These are phyloP conservation scores for Etia nguti DNA, from an alignment of 2,113 vertebrate species.

Conservation along the genomic window DNA sequence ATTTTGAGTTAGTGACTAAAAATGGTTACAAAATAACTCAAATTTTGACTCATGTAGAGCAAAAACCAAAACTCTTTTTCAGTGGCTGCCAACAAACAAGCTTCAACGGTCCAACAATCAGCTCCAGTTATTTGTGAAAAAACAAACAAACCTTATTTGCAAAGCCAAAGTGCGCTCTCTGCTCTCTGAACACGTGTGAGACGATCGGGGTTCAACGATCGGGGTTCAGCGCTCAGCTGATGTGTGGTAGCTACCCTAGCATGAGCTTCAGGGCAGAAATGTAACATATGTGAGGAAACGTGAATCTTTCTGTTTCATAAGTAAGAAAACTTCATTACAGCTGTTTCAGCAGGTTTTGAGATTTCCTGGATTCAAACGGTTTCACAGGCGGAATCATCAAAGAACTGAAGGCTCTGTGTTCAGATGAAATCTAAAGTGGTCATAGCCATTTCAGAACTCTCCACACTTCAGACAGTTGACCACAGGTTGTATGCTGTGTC, in stretches of 20 bases:
- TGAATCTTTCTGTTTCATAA: not conserved
- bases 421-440: too few relatives aligned
- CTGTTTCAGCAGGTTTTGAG: not conserved
- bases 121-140: not conserved
- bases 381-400: not conserved
- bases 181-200: not conserved
- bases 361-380: not conserved
- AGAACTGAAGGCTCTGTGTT: not conserved
- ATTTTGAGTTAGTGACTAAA: too few relatives aligned
- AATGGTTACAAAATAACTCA: too few relatives aligned
- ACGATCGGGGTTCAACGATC: fast-evolving
- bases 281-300: not conserved
- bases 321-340: not conserved
- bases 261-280: not conserved
- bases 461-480: not conserved
- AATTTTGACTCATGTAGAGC: fast-evolving
- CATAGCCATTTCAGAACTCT: not conserved
- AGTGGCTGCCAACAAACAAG: not conserved
- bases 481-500: not conserved
- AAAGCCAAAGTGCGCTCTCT: not conserved
- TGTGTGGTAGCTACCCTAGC: not conserved
- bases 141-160: not conserved
- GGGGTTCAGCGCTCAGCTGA: fast-evolving
- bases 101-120: not conserved
- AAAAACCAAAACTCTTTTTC: not conserved